Evolutionary conservation across 2,113 vertebrate species (phyloP), one percentile per base, ranked within the genome.

Genomic region (Dryoscopus gambensis): DNA sequence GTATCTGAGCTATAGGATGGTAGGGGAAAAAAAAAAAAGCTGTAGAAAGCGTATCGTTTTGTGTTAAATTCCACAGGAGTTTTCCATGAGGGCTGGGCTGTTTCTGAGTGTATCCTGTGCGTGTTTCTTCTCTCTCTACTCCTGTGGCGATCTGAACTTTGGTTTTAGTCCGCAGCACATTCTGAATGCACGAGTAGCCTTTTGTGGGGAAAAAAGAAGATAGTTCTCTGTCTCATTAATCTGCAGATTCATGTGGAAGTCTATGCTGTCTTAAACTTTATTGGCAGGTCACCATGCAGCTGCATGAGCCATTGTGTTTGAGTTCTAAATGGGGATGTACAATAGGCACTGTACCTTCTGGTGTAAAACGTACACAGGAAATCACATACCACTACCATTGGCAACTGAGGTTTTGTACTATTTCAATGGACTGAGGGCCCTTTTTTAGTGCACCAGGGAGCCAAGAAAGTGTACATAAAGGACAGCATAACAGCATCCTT

Each of bases 261-360:
- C 96, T 96, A 87, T 97, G 97, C 86, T 94, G 96, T 97, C 98
- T 98, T 97, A 98, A 97, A 97, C 97, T 97, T 98, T 94, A 91
- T 97, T 96, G 97, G 94, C 95, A 98, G 97, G 97, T 97, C 98
- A 98, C 97, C 96, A 97, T 97, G 97, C 97, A 98, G 97, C 97
- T 96, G 94, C 97, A 97, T 86, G 96, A 92, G 97, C 94, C 96
- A 97, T 97, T 98, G 97, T 95, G 97, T 98, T 97, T 97, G 97
- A 98, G 97, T 98, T 98, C 96, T 98, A 98, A 98, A 98, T 97
- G 97, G 96, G 91, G 95, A 97, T 30, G 96, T 97, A 98, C 97
- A 98, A 98, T 98, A 98, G 97, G 97, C 97, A 97, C 97, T 82
- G 90, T 97, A 97, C 94, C 96, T 98, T 98, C 97, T 98, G 97